A percentile compares a stretch with the other conserved stretches of the same genome.
These are phyloP conservation scores for Gambusia affinis DNA, from an alignment of 2,113 vertebrate genomes.

Conservation along the genomic window DNA sequence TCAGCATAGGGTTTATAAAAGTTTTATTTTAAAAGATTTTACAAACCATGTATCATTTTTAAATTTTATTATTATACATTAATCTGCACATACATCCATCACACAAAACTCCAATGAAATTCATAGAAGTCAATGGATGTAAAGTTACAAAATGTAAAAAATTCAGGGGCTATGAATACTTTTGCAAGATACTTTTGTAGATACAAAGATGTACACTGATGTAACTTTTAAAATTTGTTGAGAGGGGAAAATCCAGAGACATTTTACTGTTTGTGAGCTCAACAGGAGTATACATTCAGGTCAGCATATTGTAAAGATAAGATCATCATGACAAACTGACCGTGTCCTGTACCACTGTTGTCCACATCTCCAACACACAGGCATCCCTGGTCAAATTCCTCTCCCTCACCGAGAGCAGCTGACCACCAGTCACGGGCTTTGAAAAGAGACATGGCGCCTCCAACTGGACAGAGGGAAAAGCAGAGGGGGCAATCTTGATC, in stretches of 20 bases:
- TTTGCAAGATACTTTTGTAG: background rate
- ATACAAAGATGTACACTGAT: background rate
- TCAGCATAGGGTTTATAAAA: background rate
- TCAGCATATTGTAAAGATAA: background rate
- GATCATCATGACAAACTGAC: conserved; percentile 73
- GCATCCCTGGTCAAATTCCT: conserved; percentile 97
- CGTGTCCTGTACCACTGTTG: conserved; percentile 88
- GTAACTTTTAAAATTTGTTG: background rate
- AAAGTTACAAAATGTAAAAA: background rate
- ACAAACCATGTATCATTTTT: background rate
- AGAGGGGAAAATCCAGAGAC: background rate
- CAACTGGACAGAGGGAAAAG: conserved; percentile 57
- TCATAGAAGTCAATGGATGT: background rate
- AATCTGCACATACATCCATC: background rate
- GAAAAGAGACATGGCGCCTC: conserved; percentile 92
- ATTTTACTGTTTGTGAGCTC: background rate
- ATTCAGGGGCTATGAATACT: background rate
- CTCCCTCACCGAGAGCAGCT: conserved; percentile 86
- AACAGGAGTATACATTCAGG: background rate
- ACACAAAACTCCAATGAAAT: background rate
- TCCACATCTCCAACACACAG: conserved; percentile 93
- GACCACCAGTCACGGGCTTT: conserved; percentile 99
- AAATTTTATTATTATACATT: background rate
- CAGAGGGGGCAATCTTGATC: background rate
- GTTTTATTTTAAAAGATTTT: background rate